A percentile compares a stretch with the other conserved stretches of the same genome.
These are phyloP conservation scores for Acleris sparsana DNA, from an alignment of 2,888 invertebrate species.

Conservation along the genomic window DNA sequence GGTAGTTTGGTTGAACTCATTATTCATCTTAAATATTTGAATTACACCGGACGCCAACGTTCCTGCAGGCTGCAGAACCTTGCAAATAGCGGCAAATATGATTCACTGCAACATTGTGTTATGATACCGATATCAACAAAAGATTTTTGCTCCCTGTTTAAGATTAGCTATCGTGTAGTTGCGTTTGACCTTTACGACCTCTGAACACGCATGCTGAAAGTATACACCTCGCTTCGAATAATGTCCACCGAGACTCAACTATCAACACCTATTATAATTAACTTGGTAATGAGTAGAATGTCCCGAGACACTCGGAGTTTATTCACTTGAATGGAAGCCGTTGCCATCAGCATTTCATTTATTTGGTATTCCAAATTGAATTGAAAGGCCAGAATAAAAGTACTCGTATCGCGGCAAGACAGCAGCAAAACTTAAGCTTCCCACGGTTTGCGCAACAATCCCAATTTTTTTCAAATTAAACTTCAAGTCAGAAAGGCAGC, in stretches of 20 bases:
- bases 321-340: too few relatives aligned
- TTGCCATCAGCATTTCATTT: too few relatives aligned
- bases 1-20: slow-evolving; percentile 1
- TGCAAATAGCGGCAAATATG: slow-evolving; percentile 9
- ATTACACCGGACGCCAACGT: neutral
- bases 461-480: slow-evolving; percentile 20
- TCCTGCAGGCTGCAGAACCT: neutral
- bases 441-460: slow-evolving; percentile 12
- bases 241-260: too few relatives aligned
- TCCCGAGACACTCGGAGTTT: too few relatives aligned
- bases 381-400: too few relatives aligned
- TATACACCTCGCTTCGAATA: too few relatives aligned
- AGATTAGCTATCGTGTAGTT: slow-evolving; percentile 64
- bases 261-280: too few relatives aligned
- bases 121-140: slow-evolving; percentile 59
- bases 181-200: slow-evolving; percentile 47
- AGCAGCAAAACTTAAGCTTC: neutral
- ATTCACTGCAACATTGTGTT: slow-evolving; percentile 39
- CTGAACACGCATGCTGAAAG: neutral
- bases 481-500: slow-evolving; percentile 10
- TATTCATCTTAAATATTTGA: neutral
- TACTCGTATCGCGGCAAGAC: too few relatives aligned
- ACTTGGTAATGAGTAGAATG: too few relatives aligned
- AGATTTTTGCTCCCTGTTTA: slow-evolving; percentile 58
- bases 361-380: too few relatives aligned